These are phyloP conservation scores for Neuroterus valhalla DNA, from an alignment of 1,140 invertebrate genomes.

Conservation along the genomic window DNA sequence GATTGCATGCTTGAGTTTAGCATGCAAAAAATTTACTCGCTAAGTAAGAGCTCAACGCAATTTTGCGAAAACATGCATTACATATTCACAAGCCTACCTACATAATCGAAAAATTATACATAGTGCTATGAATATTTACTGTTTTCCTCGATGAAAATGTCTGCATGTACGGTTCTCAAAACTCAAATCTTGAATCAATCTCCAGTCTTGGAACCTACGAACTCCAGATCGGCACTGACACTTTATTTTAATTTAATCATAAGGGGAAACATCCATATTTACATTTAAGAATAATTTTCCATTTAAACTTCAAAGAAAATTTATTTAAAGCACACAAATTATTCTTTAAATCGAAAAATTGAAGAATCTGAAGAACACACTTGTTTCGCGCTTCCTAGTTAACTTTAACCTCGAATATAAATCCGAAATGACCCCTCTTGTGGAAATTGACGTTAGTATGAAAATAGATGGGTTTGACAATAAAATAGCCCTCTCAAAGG, in stretches of 20 bases:
- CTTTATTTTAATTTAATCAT: not conserved
- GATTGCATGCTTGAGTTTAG: no score
- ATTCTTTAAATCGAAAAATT: not conserved
- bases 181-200: not conserved
- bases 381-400: not conserved
- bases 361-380: not conserved
- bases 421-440: not conserved
- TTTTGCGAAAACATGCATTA: not conserved
- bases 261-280: no score
- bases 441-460: not conserved
- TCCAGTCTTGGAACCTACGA: not conserved
- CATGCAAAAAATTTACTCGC: no score
- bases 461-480: not conserved
- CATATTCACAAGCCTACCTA: not conserved
- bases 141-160: not conserved
- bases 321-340: no score
- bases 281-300: no score
- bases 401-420: not conserved
- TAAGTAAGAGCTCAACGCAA: no score
- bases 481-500: not conserved
- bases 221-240: not conserved
- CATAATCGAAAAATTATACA: no score
- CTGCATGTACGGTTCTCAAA: not conserved
- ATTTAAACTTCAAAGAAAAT: no score
- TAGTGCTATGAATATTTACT: not conserved